Conservation (phyloP, 2,113 vertebrate species). For the Cebus imitator region DNA sequence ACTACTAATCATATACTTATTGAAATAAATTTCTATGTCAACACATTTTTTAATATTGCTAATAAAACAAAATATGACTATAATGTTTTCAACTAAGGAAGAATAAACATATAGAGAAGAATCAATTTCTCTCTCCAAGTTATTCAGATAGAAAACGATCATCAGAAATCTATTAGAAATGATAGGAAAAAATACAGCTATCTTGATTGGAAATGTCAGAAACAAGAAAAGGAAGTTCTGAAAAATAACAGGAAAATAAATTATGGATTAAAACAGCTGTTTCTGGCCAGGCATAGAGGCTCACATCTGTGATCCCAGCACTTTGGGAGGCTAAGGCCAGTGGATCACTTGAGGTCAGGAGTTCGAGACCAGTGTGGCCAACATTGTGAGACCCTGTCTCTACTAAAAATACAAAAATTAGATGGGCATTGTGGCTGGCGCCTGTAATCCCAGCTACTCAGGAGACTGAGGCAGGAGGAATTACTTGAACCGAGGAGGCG, state of each 20-base stretch:
- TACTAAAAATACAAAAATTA: too few species aligned
- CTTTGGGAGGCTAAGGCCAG: too few species aligned
- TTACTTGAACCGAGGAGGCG: too few species aligned
- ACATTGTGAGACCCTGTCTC: too few species aligned
- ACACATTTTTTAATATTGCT: not conserved
- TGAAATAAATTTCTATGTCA: not conserved
- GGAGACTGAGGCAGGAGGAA: too few species aligned
- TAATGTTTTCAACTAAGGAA: conserved; percentile 23
- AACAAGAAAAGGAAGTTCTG: not conserved
- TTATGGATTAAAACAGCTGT: not conserved
- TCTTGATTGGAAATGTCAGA: conserved; percentile 46
- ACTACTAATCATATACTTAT: not conserved
- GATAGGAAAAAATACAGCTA: conserved; percentile 17
- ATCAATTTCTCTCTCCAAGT: not conserved
- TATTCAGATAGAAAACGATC: not conserved
- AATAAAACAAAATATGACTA: conserved; percentile 13
- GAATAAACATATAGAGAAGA: conserved; percentile 11
- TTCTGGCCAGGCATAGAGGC: not conserved
- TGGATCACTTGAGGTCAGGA: too few species aligned
- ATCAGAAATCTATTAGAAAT: not conserved
- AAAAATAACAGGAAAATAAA: conserved; percentile 23
- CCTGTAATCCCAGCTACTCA: too few species aligned
- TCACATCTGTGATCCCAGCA: too few species aligned
- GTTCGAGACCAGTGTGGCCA: too few species aligned
- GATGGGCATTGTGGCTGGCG: fast-evolving